Conservation (phyloP, 2,797 vertebrate genomes). For the Lacerta viridis region DNA sequence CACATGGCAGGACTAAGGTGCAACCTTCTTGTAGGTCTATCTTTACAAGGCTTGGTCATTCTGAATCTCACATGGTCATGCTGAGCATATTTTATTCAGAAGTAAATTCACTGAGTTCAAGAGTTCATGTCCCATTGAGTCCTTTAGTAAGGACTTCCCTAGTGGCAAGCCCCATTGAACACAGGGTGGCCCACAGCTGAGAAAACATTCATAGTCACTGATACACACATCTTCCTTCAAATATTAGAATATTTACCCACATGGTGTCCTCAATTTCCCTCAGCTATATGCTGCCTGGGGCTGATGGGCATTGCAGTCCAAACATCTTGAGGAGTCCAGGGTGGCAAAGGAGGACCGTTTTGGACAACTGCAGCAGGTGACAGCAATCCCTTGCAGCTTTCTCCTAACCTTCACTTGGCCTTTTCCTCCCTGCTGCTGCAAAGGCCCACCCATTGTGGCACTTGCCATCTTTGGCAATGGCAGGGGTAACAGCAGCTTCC, state of each 20-base stretch:
- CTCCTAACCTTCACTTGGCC: neutral
- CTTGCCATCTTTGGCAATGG: neutral
- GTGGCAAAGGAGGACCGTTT: too few species aligned
- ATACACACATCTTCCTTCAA: neutral
- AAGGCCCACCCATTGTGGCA: neutral
- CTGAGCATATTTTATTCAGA: neutral
- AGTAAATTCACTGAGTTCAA: neutral
- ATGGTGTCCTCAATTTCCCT: too few species aligned
- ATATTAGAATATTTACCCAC: too few species aligned
- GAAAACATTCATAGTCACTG: neutral
- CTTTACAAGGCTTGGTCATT: neutral
- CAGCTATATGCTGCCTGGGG: too few species aligned
- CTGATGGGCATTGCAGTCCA: too few species aligned
- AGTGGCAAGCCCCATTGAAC: neutral
- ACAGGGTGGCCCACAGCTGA: neutral
- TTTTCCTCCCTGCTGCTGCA: neutral
- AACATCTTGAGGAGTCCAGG: too few species aligned
- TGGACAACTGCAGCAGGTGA: too few species aligned
- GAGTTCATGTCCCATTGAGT: neutral
- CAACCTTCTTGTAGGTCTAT: neutral
- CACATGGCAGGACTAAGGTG: neutral
- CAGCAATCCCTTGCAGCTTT: neutral
- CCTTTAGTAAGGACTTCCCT: neutral
- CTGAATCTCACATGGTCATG: neutral
- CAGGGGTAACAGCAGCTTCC: neutral